A percentile compares a stretch with the other conserved stretches of the same genome.
phyloP scores from a whole-genome alignment of 1,140 invertebrate genomes.

The Listronotus bonariensis region DNA sequence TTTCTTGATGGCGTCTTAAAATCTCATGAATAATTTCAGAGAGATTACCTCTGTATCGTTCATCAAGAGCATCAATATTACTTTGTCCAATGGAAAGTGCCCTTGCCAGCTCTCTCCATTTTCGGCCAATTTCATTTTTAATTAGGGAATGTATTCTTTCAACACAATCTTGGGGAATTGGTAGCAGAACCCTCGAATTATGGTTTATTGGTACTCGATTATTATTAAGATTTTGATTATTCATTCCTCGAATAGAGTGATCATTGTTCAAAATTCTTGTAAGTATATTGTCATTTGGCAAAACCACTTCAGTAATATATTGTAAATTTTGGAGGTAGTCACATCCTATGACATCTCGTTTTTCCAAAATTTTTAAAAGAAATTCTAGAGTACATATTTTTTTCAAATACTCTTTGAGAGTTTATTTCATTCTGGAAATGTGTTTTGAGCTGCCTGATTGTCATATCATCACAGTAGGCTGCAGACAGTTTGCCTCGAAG shows the following conservation, averaged over 20 bases:
- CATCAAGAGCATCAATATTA: slow-evolving; percentile 34
- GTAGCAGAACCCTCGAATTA: too few relatives aligned
- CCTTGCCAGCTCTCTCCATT: slow-evolving; percentile 41
- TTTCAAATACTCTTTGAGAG: slow-evolving; percentile 28
- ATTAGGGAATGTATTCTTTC: slow-evolving; percentile 27
- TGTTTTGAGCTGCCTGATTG: slow-evolving; percentile 26
- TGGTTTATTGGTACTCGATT: too few relatives aligned
- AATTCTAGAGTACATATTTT: slow-evolving; percentile 11
- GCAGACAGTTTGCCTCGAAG: too few relatives aligned
- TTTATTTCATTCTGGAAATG: slow-evolving; percentile 29
- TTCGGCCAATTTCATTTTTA: slow-evolving; percentile 30
- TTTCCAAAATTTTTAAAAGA: slow-evolving; percentile 35
- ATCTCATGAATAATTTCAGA: slow-evolving; percentile 27
- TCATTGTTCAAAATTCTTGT: background rate
- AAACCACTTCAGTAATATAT: slow-evolving; percentile 13
- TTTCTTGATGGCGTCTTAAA: slow-evolving; percentile 20
- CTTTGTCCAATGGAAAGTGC: slow-evolving; percentile 33
- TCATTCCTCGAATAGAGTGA: background rate
- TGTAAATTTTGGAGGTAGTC: slow-evolving; percentile 13
- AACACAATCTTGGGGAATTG: too few relatives aligned
- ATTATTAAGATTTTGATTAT: too few relatives aligned
- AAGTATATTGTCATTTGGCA: background rate
- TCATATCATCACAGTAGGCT: too few relatives aligned
- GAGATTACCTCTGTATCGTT: slow-evolving; percentile 3
- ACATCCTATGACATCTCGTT: slow-evolving; percentile 28